phyloP scores from a whole-genome alignment of 2,888 invertebrate genomes.

The Drosophila tripunctata region DNA sequence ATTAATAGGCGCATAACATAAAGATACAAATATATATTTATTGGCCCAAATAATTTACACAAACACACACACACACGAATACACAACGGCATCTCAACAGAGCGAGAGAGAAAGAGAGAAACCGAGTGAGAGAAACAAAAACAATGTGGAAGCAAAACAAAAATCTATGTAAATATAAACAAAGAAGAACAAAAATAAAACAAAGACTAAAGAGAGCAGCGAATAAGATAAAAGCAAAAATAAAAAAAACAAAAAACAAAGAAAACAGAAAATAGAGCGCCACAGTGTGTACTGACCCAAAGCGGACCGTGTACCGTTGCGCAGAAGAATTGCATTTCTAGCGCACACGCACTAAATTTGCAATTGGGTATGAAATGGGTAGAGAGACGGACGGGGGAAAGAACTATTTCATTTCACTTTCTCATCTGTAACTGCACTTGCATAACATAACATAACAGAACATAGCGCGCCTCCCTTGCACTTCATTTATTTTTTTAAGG shows the following conservation, averaged over 20 bases:
- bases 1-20: conserved; percentile 41
- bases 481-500: conserved; percentile 50
- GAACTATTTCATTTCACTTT: conserved; percentile 33
- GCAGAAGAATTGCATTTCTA: conserved; percentile 11
- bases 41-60: conserved; percentile 35
- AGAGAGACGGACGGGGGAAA: not conserved
- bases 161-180: conserved; percentile 72
- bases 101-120: too few species aligned
- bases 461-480: conserved; percentile 35
- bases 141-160: conserved; percentile 63
- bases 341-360: conserved; percentile 5
- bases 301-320: conserved; percentile 22
- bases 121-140: conserved; percentile 49
- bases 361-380: too few species aligned
- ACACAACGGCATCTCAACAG: not conserved
- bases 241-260: conserved; percentile 14
- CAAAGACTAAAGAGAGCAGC: conserved; percentile 51
- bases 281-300: conserved; percentile 40
- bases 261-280: conserved; percentile 1
- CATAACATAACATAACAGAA: conserved; percentile 44
- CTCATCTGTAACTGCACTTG: conserved; percentile 39
- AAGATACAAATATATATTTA: not conserved
- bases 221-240: conserved; percentile 22
- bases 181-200: conserved; percentile 71
- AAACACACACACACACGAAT: conserved; percentile 1